Evolutionary conservation across 1,140 invertebrate species (phyloP), one percentile per base, ranked within the genome.

Genomic region (Idris sp.): DNA sequence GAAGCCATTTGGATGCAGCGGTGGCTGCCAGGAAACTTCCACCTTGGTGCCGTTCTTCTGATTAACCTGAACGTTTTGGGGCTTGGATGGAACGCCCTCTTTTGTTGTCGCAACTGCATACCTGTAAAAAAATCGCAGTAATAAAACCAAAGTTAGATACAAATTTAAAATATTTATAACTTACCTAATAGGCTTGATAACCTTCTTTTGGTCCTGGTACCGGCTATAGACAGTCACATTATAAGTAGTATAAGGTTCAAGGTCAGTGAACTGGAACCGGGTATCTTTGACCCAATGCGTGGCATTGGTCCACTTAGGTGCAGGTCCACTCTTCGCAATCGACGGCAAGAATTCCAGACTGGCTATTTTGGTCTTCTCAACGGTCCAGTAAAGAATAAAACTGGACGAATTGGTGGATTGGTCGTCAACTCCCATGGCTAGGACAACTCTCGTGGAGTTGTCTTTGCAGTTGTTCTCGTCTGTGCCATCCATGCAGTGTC

Each of bases 171-270:
- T 6, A 9, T 38, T 38, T 31, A 22, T 14, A 33, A 0, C 19
- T n/a, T 49, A 58, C 64, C 18, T 58, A n/a, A 28, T 0, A 33
- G 35, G 36, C 31, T 59, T 69, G 15, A 90, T 92, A 0, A 87
- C 82, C 1, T 74, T 82, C 0, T 43, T 59, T 9, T 83, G 77
- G 0, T 87, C 88, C 68, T 89, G 89, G 4, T 90, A 75, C 40
- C 89, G 86, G 0, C 93, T 91, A 79, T 92, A 95, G 4, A 96
- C 91, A 0, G 93, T 95, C 35, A 95, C 85, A 74, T 95, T 94
- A 79, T 96, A 96, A 0, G 85, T 81, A 0, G 93, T 95, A 71
- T 87, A 93, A 0, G 95, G 91, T 58, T 90, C 85, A 1, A 96
- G 84, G 51, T 90, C 83, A 0, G 84, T 90, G 76, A 96, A 94